Evolutionary conservation across 2,888 invertebrate species (phyloP).

Genomic region (Yponomeuta plumbellus): DNA sequence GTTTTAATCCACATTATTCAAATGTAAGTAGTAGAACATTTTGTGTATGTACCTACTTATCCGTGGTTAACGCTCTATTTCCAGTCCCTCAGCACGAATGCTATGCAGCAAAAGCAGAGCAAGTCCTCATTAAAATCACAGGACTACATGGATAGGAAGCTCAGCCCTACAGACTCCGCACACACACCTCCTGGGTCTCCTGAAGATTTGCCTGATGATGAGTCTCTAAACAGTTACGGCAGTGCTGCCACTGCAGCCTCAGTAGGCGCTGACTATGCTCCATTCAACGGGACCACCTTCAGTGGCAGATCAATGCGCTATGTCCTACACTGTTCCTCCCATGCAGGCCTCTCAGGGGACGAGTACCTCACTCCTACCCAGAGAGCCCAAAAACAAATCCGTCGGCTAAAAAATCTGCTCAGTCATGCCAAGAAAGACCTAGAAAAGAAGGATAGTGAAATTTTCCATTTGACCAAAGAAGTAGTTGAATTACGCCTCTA

Average conservation of each 20-base stretch:
- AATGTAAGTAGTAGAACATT: background rate
- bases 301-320: slow-evolving; percentile 84
- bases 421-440: slow-evolving; percentile 85
- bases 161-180: slow-evolving; percentile 66
- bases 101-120: slow-evolving; percentile 48
- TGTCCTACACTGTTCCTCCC: slow-evolving; percentile 90
- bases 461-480: slow-evolving; percentile 84
- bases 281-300: slow-evolving; percentile 83
- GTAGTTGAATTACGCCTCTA: slow-evolving; percentile 88
- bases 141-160: slow-evolving; percentile 50
- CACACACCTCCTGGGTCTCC: slow-evolving; percentile 79
- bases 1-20: background rate
- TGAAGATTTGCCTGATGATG: slow-evolving; percentile 82
- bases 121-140: slow-evolving; percentile 58
- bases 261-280: slow-evolving; percentile 89
- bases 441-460: slow-evolving; percentile 89
- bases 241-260: slow-evolving; percentile 88
- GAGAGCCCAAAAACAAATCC: slow-evolving; percentile 87
- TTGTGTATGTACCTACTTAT: background rate
- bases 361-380: slow-evolving; percentile 94
- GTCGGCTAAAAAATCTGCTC: slow-evolving; percentile 83
- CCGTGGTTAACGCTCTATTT: slow-evolving; percentile 29
- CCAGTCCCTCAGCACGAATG: slow-evolving; percentile 66
- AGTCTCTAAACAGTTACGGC: slow-evolving; percentile 86
- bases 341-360: slow-evolving; percentile 84